Evolutionary conservation across 2,113 vertebrate genomes (phyloP), one percentile per base, ranked within the genome.

Genomic region (Pandion haliaetus): DNA sequence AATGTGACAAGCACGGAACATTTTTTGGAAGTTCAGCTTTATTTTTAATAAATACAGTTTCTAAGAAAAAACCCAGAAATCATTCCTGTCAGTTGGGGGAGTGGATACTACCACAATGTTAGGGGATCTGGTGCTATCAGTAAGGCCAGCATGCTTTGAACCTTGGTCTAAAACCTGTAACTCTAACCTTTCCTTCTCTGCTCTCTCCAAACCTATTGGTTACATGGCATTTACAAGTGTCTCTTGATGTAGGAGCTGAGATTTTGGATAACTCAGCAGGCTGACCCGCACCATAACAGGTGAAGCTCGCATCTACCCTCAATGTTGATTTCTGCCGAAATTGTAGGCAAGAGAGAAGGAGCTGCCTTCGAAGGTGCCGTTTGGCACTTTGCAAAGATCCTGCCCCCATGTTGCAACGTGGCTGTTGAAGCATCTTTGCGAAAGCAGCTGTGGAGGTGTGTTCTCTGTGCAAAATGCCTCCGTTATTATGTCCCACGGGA

Each of bases 361-460:
- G 44, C 66, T 76, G 71, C 57, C 42, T 49, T 31, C 4, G 18
- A 5, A 49, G 20, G 36, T 9, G 36, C 59, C 2, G 0, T 2
- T 47, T 26, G 69, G 49, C 28, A 2, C 59, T 69, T 73, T 1
- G 44, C 7, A 13, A 2, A 12, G 42, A 5, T 69, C 54, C 62
- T 58, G 32, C n/a, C 38, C 0, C 0, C 47, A 1, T 0, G 6
- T 38, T 62, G 61, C 5, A 0, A 4, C 1, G 31, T 17, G 66
- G 61, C 36, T 70, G 14, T 14, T 29, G 40, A 9, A 58, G 61
- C 77, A 4, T 13, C 82, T 34, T 20, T 72, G 80, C 2, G 6
- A 7, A 24, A 36, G 85, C 65, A 62, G 61, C 49, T 16, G 85
- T 18, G 93, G 36, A 58, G 29, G 21, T 31, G 62, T 28, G 42